Evolutionary conservation across 2,888 invertebrate genomes (phyloP).

Genomic region (Allygus modestus): DNA sequence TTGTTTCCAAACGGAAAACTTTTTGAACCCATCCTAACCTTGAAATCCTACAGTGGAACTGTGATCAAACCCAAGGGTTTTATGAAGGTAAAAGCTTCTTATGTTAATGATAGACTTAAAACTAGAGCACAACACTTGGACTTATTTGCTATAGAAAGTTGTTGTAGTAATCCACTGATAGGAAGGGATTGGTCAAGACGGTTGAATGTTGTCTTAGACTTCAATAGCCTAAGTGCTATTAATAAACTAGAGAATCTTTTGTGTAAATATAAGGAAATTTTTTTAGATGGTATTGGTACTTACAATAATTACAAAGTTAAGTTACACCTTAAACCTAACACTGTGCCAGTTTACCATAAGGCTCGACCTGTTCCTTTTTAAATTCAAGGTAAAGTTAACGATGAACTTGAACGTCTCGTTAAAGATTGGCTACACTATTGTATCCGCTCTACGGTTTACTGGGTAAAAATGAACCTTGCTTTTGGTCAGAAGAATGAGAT

Average conservation of each 20-base stretch:
- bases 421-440: not conserved
- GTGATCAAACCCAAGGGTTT: not conserved
- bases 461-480: slow-evolving; percentile 15
- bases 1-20: slow-evolving; percentile 18
- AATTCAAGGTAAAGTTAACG: slow-evolving; percentile 6
- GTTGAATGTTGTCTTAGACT: not conserved
- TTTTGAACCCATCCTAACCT: slow-evolving; percentile 4
- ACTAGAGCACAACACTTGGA: not conserved
- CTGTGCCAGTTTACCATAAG: slow-evolving; percentile 10
- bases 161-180: no score
- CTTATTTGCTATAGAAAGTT: not conserved
- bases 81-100: not conserved
- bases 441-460: slow-evolving; percentile 33
- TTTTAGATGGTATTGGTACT: not conserved
- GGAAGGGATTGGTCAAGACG: not conserved
- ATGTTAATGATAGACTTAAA: slow-evolving; percentile 3
- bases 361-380: slow-evolving; percentile 31
- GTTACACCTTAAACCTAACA: not conserved
- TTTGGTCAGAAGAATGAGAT: slow-evolving; percentile 29
- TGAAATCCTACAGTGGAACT: not conserved
- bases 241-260: not conserved
- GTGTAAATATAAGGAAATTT: not conserved
- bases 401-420: slow-evolving; percentile 29
- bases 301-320: slow-evolving; percentile 6
- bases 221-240: not conserved